These are phyloP conservation scores for Diachasmimorpha longicaudata DNA, from an alignment of 1,140 invertebrate species.

Conservation along the genomic window DNA sequence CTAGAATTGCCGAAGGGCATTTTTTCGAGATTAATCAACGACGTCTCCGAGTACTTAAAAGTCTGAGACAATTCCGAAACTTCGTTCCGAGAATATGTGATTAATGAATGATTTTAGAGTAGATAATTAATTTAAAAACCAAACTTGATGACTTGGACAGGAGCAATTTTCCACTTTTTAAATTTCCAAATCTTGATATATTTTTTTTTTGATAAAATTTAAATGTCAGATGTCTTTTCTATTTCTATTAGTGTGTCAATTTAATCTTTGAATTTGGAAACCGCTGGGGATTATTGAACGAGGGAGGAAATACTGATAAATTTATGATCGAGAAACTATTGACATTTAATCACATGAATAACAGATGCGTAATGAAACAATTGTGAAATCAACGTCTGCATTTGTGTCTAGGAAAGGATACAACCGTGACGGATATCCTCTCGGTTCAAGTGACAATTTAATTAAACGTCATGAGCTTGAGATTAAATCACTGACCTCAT, in stretches of 20 bases:
- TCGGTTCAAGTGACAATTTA: background rate
- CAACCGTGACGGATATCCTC: background rate
- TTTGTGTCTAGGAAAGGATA: background rate
- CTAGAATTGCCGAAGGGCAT: background rate
- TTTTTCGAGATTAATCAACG: background rate
- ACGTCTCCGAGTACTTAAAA: too few relatives aligned
- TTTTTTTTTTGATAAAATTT: too few relatives aligned
- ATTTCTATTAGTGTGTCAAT: background rate
- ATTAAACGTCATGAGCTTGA: background rate
- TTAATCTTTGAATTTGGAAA: background rate
- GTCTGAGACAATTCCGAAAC: too few relatives aligned
- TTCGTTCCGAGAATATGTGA: too few relatives aligned
- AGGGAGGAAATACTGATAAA: background rate
- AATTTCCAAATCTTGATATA: too few relatives aligned
- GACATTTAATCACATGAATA: background rate
- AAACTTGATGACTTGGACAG: too few relatives aligned
- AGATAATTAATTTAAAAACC: too few relatives aligned
- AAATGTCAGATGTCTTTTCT: too few relatives aligned
- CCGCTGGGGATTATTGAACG: background rate
- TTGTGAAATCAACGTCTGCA: background rate
- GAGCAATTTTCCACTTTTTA: too few relatives aligned
- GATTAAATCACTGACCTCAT: constrained; percentile 8
- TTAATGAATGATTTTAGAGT: too few relatives aligned
- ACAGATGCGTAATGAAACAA: background rate
- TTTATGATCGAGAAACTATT: background rate